Base-by-base conservation (phyloP, 2,888 invertebrate species). In the Cryptus armator region DNA sequence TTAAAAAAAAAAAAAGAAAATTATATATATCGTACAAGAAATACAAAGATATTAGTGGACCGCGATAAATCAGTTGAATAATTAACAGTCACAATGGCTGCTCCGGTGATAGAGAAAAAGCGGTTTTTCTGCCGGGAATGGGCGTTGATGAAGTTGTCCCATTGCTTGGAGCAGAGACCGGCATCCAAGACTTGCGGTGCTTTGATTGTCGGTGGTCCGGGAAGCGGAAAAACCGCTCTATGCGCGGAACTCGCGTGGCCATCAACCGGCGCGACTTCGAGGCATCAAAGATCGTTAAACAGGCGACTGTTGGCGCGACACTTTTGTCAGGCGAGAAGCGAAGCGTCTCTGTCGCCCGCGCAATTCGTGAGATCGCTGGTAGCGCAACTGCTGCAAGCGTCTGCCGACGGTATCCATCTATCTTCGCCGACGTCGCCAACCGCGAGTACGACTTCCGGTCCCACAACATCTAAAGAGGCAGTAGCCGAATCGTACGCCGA, bases 191-290 rank as follows among this genome's bases (percentile, higher is more conserved):
- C 97, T 0, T 97, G 98, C 89, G 99, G 99, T 0, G 97, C 98
- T 1, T 95, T 99, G 66, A 96, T 99, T 76, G 95, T 99, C 84
- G 98, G 98, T 87, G 98, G 98, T 0, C 97, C 99, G 0, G 99
- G 99, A 24, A 98, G 98, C 88, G 99, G 99, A 0, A 99, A 99
- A 93, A 98, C 99, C 5, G 98, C 99, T 32, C 95, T 99, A 64
- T 97, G 98, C 92, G 96, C 97, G 80, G 98, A 98, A 92, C 93
- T 97, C 53, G 96, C 96, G 56, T 96, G 96, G 93, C 97, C 97
- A 0, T 96, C 96, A 0, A 95, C 94, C 12, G 96, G 96, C 0
- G 95, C 96, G 0, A 95, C 95, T 53, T 96, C 96, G 72, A 93
- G 97, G 56, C 96, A 97, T 89, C 97, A 97, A 91, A 94, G 97